Percentiles rank a stretch among this genome's conserved stretches.
Evolutionary conservation across 2,888 invertebrate species (phyloP).

Genomic region (Caenorhabditis drosophilae): DNA sequence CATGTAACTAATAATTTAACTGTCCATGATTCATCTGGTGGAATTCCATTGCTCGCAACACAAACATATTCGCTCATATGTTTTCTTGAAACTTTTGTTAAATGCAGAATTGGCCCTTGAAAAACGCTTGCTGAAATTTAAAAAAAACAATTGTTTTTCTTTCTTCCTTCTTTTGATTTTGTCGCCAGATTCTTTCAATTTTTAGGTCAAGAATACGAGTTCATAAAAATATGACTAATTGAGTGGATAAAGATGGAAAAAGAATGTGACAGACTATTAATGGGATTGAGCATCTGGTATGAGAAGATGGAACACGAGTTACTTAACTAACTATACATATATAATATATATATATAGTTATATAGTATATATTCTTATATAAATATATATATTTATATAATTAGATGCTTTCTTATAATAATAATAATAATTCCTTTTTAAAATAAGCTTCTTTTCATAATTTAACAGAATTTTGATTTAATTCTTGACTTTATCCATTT

Average conservation of each 20-base stretch:
- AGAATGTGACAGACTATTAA: slow-evolving; percentile 4
- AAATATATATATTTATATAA: too few relatives aligned
- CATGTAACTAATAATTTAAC: slow-evolving; percentile 68
- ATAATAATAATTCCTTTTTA: too few relatives aligned
- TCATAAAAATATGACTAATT: slow-evolving; percentile 36
- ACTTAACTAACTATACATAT: too few relatives aligned
- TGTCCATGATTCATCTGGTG: slow-evolving; percentile 67
- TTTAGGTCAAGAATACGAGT: neutral
- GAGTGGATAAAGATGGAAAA: slow-evolving; percentile 27
- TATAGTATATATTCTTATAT: too few relatives aligned
- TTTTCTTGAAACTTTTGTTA: slow-evolving; percentile 61
- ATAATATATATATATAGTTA: too few relatives aligned
- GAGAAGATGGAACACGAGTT: too few relatives aligned
- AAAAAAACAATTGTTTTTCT: neutral
- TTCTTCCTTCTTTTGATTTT: too few relatives aligned
- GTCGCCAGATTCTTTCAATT: neutral
- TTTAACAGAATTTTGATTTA: too few relatives aligned
- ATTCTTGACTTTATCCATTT: too few relatives aligned
- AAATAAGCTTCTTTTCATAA: too few relatives aligned
- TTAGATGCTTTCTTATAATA: too few relatives aligned
- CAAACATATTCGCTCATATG: slow-evolving; percentile 69
- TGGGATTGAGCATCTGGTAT: slow-evolving; percentile 42
- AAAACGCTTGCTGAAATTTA: slow-evolving; percentile 65
- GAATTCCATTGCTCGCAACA: slow-evolving; percentile 67
- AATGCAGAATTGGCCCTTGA: slow-evolving; percentile 60